Conservation (phyloP, 2,888 invertebrate species). For the Eupithecia dodoneata region DNA sequence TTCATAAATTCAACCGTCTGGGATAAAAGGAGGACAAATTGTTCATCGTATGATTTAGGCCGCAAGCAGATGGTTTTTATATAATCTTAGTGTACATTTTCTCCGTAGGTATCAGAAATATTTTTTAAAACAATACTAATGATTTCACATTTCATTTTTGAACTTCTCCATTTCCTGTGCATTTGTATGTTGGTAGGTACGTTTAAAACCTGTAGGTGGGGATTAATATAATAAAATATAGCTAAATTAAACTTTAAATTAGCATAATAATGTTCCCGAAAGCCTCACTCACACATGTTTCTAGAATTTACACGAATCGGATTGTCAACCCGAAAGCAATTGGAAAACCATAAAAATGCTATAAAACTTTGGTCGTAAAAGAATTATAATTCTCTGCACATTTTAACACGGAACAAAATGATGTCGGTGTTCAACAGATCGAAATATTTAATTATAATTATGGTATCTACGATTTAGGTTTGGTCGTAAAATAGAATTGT, state of each 20-base stretch:
- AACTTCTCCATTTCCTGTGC: slow-evolving; percentile 16
- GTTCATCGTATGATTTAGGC: background rate
- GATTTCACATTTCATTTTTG: background rate
- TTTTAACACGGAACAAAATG: slow-evolving; percentile 57
- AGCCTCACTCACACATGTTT: slow-evolving; percentile 71
- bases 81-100: background rate
- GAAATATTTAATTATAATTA: slow-evolving; percentile 56
- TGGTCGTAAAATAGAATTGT: slow-evolving; percentile 45
- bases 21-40: slow-evolving; percentile 2
- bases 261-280: slow-evolving; percentile 73
- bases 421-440: slow-evolving; percentile 44
- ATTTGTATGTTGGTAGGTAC: background rate
- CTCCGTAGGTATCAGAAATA: background rate
- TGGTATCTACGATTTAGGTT: slow-evolving; percentile 48
- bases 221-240: slow-evolving; percentile 38
- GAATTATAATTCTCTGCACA: slow-evolving; percentile 69
- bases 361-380: slow-evolving; percentile 79
- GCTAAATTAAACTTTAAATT: slow-evolving; percentile 57
- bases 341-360: slow-evolving; percentile 77
- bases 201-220: slow-evolving; percentile 27
- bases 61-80: background rate
- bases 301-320: slow-evolving; percentile 77
- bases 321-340: slow-evolving; percentile 77
- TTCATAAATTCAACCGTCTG: slow-evolving; percentile 5
- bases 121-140: background rate